phyloP scores from a whole-genome alignment of 2,113 vertebrate species.

The Megaceryle torquata region DNA sequence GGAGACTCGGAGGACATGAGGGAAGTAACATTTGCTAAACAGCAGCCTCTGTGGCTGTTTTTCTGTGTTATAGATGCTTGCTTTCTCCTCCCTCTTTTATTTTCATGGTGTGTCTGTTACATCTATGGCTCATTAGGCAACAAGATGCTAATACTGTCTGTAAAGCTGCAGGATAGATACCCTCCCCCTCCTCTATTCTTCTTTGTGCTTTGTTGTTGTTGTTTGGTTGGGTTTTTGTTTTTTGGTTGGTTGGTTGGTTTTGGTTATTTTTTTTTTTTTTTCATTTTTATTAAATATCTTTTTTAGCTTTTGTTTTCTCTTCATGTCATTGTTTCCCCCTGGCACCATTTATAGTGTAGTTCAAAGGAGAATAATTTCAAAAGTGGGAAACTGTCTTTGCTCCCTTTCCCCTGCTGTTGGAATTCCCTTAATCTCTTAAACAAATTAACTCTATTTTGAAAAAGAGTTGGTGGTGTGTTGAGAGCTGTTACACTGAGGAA shows the following conservation, averaged over 20 bases:
- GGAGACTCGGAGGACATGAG: background rate
- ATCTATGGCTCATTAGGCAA: slow-evolving; percentile 48
- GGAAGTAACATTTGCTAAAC: background rate
- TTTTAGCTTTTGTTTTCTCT: slow-evolving; percentile 9
- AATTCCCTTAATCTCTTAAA: background rate
- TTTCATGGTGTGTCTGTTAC: slow-evolving; percentile 35
- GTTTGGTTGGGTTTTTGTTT: too few relatives aligned
- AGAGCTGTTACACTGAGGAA: background rate
- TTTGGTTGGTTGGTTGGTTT: too few relatives aligned
- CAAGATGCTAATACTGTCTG: slow-evolving; percentile 10
- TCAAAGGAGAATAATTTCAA: background rate
- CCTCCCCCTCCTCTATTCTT: background rate
- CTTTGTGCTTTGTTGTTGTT: background rate
- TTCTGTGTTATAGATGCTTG: background rate
- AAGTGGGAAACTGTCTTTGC: background rate
- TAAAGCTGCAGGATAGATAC: background rate
- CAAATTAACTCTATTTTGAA: background rate
- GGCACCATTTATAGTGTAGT: background rate
- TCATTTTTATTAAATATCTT: background rate
- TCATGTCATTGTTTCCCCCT: background rate
- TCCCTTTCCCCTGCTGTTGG: background rate
- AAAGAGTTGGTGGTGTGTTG: background rate
- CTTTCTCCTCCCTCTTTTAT: slow-evolving; percentile 26
- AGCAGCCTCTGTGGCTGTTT: background rate
- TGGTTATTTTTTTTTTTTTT: too few relatives aligned